phyloP scores from a whole-genome alignment of 2,113 vertebrate species.

The Mormoops blainvillei region DNA sequence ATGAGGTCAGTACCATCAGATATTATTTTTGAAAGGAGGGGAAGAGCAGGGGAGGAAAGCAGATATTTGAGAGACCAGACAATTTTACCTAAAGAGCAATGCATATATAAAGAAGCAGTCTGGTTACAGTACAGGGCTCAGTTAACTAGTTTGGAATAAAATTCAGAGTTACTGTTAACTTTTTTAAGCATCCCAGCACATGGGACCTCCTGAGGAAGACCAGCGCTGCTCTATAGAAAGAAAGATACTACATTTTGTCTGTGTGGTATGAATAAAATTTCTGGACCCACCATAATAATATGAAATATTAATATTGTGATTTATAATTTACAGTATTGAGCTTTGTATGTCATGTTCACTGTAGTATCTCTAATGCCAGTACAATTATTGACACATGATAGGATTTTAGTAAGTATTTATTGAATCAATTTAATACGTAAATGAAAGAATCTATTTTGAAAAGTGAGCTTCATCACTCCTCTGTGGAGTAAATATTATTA shows the following conservation, averaged over 20 bases:
- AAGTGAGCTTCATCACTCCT: not conserved
- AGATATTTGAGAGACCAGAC: not conserved
- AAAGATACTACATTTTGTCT: not conserved
- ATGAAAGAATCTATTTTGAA: not conserved
- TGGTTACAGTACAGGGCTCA: not conserved
- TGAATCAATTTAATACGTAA: not conserved
- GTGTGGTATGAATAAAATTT: not conserved
- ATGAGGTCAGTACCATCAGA: not conserved
- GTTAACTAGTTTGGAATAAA: not conserved
- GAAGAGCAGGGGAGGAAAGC: not conserved
- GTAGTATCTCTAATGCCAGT: not conserved
- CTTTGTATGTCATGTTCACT: not conserved
- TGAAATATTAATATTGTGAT: not conserved
- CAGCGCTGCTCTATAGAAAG: not conserved
- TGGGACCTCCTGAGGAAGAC: not conserved
- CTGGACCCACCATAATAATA: not conserved
- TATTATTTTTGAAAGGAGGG: not conserved
- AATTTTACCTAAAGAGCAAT: not conserved
- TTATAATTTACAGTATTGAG: not conserved
- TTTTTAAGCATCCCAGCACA: not conserved
- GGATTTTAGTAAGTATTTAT: not conserved
- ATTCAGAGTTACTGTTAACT: not conserved
- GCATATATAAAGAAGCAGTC: not conserved
- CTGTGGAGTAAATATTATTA: not conserved
- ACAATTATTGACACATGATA: not conserved